A percentile compares a stretch with the other conserved stretches of the same genome.
Conservation (phyloP, 2,797 vertebrate species). For the Morus bassanus region DNA sequence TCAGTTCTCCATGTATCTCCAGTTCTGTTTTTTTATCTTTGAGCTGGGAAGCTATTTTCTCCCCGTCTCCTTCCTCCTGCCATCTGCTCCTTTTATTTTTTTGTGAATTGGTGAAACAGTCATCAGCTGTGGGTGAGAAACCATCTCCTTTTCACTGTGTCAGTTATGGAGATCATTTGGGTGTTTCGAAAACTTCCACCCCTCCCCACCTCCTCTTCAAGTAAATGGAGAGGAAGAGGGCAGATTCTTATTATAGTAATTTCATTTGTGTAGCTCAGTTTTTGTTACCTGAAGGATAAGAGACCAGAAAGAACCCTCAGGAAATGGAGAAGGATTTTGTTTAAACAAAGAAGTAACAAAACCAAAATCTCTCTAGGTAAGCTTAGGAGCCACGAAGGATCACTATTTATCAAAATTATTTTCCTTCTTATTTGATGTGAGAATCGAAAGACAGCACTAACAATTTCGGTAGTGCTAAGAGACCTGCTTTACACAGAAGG, state of each 20-base stretch:
- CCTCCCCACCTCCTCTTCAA: neutral
- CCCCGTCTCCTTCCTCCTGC: neutral
- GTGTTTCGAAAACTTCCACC: neutral
- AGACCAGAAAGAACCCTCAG: neutral
- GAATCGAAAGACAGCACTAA: neutral
- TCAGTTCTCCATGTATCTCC: neutral
- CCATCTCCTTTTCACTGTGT: neutral
- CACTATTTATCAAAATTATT: neutral
- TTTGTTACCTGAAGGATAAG: neutral
- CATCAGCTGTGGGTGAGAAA: neutral
- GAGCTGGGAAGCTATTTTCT: conserved; percentile 25
- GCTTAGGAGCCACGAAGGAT: neutral
- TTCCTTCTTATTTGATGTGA: neutral
- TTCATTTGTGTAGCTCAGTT: neutral
- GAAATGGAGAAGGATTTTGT: neutral
- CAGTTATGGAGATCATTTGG: neutral
- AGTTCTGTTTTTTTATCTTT: neutral
- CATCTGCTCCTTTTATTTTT: conserved; percentile 42
- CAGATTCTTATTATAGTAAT: neutral
- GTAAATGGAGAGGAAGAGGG: neutral
- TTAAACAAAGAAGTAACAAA: neutral
- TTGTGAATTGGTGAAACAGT: neutral
- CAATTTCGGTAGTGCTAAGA: neutral
- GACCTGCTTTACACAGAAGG: neutral
- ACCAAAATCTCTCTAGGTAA: neutral